Percentiles rank a stretch among this genome's conserved stretches.
phyloP scores from a whole-genome alignment of 2,888 invertebrate genomes.

The Mesorhabditis belari region DNA sequence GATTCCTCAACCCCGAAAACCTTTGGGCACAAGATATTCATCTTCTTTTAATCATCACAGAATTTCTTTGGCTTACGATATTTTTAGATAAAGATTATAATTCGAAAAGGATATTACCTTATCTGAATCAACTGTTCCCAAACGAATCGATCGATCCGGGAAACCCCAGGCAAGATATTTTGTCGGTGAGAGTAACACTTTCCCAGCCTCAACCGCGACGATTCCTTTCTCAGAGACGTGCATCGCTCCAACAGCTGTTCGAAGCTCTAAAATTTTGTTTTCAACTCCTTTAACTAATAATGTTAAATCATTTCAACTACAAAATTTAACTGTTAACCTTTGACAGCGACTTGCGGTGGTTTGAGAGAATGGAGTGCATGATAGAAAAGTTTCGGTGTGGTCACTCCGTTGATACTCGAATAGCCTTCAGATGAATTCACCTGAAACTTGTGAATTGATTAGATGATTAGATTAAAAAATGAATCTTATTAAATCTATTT shows the following conservation, averaged over 20 bases:
- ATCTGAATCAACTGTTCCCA: conserved; percentile 73
- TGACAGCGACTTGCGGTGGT: conserved; percentile 89
- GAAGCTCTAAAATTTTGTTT: conserved; percentile 65
- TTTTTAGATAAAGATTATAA: conserved; percentile 1
- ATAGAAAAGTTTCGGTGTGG: conserved; percentile 76
- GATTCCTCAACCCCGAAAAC: too few species aligned
- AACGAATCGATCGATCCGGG: conserved; percentile 82
- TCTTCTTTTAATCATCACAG: background rate
- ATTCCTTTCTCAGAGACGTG: conserved; percentile 63
- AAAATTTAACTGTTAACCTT: too few species aligned
- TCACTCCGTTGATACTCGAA: conserved; percentile 49
- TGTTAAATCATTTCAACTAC: background rate
- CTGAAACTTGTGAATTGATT: background rate
- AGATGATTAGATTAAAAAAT: too few species aligned
- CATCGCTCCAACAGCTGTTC: conserved; percentile 92
- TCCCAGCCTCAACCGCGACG: conserved; percentile 62
- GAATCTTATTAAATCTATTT: too few species aligned
- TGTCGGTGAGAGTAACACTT: conserved; percentile 69
- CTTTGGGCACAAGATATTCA: background rate
- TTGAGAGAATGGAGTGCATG: conserved; percentile 90
- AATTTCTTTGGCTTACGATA: conserved; percentile 55
- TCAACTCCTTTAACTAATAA: background rate
- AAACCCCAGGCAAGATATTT: conserved; percentile 97
- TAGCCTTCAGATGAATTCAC: conserved; percentile 23
- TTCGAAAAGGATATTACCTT: conserved; percentile 55